A percentile compares a stretch with the other conserved stretches of the same genome.
Conservation (phyloP, 2,888 invertebrate genomes). For the Dasysyrphus albostriatus region DNA sequence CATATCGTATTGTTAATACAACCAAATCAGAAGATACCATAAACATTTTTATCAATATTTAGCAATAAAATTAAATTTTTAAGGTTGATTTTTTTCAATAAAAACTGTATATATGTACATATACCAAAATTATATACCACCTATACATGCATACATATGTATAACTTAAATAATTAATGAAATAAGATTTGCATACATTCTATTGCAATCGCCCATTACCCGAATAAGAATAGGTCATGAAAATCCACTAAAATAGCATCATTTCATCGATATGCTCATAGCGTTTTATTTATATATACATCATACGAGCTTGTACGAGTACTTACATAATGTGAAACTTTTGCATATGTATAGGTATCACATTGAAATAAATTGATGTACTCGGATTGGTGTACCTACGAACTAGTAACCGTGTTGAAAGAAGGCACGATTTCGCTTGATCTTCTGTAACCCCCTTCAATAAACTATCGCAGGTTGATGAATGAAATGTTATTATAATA, state of each 20-base stretch:
- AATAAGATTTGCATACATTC: conserved; percentile 51
- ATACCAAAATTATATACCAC: too few relatives aligned
- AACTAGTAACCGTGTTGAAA: conserved; percentile 44
- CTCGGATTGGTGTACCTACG: conserved; percentile 2
- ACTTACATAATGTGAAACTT: conserved; percentile 4
- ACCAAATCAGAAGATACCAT: neutral
- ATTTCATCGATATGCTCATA: conserved; percentile 38
- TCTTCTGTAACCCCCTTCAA: conserved; percentile 24
- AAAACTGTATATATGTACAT: conserved; percentile 15
- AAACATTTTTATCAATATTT: conserved; percentile 22
- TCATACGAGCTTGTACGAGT: neutral
- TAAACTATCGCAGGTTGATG: conserved; percentile 43
- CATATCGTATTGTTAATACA: neutral
- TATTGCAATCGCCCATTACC: conserved; percentile 54
- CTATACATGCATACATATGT: conserved; percentile 8
- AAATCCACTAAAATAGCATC: conserved; percentile 65
- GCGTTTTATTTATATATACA: conserved; percentile 36
- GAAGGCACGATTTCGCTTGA: conserved; percentile 51
- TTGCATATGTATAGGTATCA: neutral
- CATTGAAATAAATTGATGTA: conserved; percentile 11
- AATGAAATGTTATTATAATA: conserved; percentile 65
- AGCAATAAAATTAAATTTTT: conserved; percentile 36
- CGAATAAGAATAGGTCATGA: conserved; percentile 58
- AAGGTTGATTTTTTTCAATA: conserved; percentile 23
- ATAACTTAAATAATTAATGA: conserved; percentile 41